Evolutionary conservation across 2,888 invertebrate species (phyloP).

Genomic region (Opisthograptis luteolata): DNA sequence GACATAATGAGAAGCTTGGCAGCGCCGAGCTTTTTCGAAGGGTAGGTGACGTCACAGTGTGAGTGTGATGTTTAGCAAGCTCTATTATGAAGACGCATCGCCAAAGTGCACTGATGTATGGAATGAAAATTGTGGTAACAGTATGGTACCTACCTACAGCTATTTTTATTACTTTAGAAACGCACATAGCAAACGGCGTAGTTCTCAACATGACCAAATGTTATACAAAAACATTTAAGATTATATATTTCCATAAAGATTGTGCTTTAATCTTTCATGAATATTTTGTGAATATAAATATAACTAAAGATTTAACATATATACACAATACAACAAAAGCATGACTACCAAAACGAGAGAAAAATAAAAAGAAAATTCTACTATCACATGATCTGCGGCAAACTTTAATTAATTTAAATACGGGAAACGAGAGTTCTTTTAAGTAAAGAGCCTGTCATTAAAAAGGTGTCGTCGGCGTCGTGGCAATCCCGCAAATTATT

Average conservation of each 20-base stretch:
- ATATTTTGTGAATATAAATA: no score
- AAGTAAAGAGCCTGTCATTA: constrained; percentile 26
- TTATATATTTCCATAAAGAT: no score
- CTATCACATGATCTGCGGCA: constrained; percentile 7
- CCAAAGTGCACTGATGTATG: constrained; percentile 4
- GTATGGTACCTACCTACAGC: no score
- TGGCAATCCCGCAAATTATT: constrained; percentile 27
- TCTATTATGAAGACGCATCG: constrained; percentile 24
- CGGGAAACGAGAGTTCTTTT: constrained; percentile 24
- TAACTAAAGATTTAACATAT: no score
- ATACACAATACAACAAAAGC: no score
- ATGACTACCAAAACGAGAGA: constrained; percentile 3
- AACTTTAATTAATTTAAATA: constrained; percentile 29
- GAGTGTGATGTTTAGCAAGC: constrained; percentile 63
- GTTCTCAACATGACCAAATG: no score
- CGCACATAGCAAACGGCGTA: no score
- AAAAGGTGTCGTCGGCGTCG: constrained; percentile 24
- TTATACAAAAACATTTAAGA: no score
- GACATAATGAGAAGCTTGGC: constrained; percentile 67
- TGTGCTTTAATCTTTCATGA: no score
- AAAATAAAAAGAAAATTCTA: constrained; percentile 12
- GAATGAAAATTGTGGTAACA: background rate
- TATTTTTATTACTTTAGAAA: no score
- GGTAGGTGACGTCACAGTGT: constrained; percentile 64
- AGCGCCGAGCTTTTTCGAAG: constrained; percentile 54